Conservation (phyloP, 1,140 invertebrate genomes). For the Bombus polaris region DNA sequence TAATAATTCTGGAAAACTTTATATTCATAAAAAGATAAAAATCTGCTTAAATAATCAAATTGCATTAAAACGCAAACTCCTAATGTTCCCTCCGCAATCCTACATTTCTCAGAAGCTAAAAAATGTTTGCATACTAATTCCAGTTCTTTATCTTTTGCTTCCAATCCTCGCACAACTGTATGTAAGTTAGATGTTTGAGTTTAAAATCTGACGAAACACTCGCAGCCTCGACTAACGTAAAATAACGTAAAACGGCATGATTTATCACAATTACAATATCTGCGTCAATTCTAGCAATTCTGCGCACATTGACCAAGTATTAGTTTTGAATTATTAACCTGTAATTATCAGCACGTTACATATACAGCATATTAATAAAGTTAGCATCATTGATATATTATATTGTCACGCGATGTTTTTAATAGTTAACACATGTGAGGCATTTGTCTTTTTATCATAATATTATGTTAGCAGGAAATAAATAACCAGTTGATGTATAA, state of each 20-base stretch:
- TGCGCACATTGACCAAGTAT: not conserved
- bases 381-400: not conserved
- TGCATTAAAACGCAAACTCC: not conserved
- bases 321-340: not conserved
- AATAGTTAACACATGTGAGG: not conserved
- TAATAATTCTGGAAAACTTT: not conserved
- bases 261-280: conserved; percentile 9
- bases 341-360: too few relatives aligned
- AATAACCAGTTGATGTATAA: too few relatives aligned
- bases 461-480: too few relatives aligned
- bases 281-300: not conserved
- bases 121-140: not conserved
- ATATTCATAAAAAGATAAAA: too few relatives aligned
- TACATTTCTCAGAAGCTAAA: too few relatives aligned
- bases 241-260: not conserved
- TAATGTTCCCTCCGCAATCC: not conserved
- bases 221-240: not conserved
- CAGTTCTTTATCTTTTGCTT: not conserved
- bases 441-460: too few relatives aligned
- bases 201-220: conserved; percentile 9
- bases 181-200: not conserved
- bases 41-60: not conserved
- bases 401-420: not conserved
- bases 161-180: not conserved
- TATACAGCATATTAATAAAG: too few relatives aligned